Percentiles rank a stretch among this genome's conserved stretches.
These are phyloP conservation scores for Esperia sulphurella DNA, from an alignment of 2,888 invertebrate genomes.

Conservation along the genomic window DNA sequence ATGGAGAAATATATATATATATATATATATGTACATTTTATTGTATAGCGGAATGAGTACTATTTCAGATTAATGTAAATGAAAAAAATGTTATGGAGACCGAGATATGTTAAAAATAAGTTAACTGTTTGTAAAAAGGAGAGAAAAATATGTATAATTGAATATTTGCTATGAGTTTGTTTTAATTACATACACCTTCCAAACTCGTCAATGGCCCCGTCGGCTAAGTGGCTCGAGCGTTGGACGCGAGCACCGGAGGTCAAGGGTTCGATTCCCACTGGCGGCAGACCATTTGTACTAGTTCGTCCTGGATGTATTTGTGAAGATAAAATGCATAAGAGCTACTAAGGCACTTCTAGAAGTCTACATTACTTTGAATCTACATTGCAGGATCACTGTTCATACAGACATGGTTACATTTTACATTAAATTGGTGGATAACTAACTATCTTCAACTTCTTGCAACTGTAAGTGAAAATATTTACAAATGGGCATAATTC, in stretches of 20 bases:
- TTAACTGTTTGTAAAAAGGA: constrained; percentile 78
- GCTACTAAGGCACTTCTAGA: no score
- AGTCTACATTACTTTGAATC: no score
- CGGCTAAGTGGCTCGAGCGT: no score
- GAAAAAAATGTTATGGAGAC: constrained; percentile 70
- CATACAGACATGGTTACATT: no score
- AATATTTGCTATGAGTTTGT: constrained; percentile 70
- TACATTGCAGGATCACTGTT: no score
- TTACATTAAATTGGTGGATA: no score
- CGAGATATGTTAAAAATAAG: constrained; percentile 74
- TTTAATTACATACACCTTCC: constrained; percentile 40
- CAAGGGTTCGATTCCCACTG: background rate
- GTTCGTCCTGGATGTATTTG: no score
- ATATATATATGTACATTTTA: constrained; percentile 72
- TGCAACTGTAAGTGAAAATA: no score
- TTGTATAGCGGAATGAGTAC: constrained; percentile 76
- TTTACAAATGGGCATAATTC: no score
- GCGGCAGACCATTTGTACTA: no score
- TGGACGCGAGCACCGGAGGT: background rate
- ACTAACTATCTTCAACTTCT: no score
- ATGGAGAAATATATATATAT: constrained; percentile 53
- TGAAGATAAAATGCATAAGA: no score
- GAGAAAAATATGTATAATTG: constrained; percentile 76
- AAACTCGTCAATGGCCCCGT: background rate
- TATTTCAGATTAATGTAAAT: constrained; percentile 75